Percentiles rank a stretch among this genome's conserved stretches.
These are phyloP conservation scores for Paramuricea clavata DNA, from an alignment of 92 coral and sea anemone species.

Conservation along the genomic window DNA sequence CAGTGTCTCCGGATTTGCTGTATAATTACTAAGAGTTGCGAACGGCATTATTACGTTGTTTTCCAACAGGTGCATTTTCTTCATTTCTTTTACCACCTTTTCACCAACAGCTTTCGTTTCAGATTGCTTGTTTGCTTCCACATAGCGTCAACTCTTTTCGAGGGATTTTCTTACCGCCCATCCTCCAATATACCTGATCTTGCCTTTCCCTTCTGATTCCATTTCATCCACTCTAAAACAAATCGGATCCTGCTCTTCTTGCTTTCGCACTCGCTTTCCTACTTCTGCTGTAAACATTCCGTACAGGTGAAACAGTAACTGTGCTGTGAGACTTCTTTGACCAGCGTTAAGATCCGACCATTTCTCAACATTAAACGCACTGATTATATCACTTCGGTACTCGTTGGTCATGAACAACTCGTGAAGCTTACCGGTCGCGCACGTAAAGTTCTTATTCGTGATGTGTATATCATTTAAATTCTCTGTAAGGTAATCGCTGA, in stretches of 20 bases:
- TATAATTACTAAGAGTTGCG: neutral
- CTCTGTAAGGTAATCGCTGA: neutral
- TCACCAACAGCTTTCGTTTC: neutral
- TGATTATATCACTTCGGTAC: too few species aligned
- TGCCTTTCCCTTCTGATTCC: slow-evolving; percentile 28
- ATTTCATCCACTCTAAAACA: slow-evolving; percentile 15
- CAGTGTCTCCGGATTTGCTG: slow-evolving; percentile 36
- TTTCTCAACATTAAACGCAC: too few species aligned
- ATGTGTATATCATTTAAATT: neutral
- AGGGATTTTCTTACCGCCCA: slow-evolving; percentile 42
- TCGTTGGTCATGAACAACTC: too few species aligned
- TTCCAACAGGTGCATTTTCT: slow-evolving; percentile 19
- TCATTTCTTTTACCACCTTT: slow-evolving; percentile 1
- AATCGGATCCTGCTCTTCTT: neutral
- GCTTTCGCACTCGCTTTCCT: too few species aligned
- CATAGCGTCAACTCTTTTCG: slow-evolving; percentile 24
- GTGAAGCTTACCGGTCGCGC: too few species aligned
- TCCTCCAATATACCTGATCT: slow-evolving; percentile 38
- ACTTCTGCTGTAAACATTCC: too few species aligned
- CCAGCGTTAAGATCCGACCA: too few species aligned
- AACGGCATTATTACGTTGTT: slow-evolving; percentile 12
- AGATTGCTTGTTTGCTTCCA: neutral
- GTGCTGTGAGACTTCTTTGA: too few species aligned
- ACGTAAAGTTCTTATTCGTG: too few species aligned
- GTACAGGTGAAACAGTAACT: too few species aligned